Conservation (phyloP, 2,113 vertebrate species). For the Chlamydotis undulata region DNA sequence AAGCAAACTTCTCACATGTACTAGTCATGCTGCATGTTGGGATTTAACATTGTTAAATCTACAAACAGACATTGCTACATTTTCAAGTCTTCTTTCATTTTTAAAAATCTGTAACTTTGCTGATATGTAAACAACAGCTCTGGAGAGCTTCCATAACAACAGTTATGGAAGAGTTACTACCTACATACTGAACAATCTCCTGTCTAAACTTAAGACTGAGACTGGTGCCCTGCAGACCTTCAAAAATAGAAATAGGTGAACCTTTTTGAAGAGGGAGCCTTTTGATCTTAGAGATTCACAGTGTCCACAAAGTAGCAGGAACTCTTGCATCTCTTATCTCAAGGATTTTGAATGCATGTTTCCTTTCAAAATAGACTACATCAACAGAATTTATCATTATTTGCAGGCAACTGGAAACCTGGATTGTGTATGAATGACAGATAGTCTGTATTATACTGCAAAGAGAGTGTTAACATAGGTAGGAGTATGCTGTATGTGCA, state of each 20-base stretch:
- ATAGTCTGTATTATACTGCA: neutral
- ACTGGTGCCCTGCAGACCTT: neutral
- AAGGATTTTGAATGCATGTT: neutral
- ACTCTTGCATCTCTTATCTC: neutral
- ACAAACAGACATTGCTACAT: neutral
- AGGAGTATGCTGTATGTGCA: neutral
- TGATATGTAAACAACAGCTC: neutral
- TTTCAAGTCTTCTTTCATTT: constrained; percentile 15
- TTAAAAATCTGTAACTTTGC: neutral
- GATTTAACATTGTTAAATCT: neutral
- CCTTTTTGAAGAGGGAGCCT: neutral
- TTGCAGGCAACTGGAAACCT: neutral
- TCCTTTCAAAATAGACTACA: neutral
- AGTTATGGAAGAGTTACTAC: neutral
- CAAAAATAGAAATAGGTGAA: neutral
- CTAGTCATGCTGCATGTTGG: neutral
- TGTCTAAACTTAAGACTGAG: neutral
- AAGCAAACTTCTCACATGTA: neutral
- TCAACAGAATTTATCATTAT: neutral
- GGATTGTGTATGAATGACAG: neutral
- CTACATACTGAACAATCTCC: neutral
- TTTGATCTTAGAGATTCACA: neutral
- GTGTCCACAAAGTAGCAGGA: neutral
- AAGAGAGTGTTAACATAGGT: neutral
- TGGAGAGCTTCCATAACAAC: neutral